Evolutionary conservation across 2,888 invertebrate genomes (phyloP).

Genomic region (Sthenelais limicola): DNA sequence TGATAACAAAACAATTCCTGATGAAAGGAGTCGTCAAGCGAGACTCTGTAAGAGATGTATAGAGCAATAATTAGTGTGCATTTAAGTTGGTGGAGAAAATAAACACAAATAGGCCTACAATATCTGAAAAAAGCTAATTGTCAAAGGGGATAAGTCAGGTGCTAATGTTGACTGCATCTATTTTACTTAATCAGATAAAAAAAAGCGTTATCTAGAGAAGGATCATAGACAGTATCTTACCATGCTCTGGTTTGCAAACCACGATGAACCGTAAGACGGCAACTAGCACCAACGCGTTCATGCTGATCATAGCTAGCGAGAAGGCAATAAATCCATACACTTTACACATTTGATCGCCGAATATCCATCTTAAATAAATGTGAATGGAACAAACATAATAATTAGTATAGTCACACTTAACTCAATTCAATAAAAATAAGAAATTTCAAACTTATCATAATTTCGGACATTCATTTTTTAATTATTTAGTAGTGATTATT

Average conservation of each 20-base stretch:
- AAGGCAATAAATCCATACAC: conserved; percentile 51
- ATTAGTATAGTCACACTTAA: background rate
- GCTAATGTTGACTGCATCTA: no score
- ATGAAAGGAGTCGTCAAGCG: background rate
- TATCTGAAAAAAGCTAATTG: no score
- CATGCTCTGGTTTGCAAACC: conserved; percentile 49
- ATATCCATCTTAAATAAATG: conserved; percentile 1
- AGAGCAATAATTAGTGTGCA: background rate
- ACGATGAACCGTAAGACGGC: conserved; percentile 53
- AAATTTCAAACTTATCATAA: background rate
- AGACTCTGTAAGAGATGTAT: background rate
- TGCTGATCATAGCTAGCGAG: conserved; percentile 49
- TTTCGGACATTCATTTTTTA: background rate
- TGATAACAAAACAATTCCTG: conserved; percentile 9
- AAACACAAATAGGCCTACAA: no score
- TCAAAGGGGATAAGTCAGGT: no score
- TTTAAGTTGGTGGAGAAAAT: background rate
- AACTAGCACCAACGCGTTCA: conserved; percentile 52
- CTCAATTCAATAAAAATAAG: background rate
- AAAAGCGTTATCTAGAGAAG: no score
- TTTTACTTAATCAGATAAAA: no score
- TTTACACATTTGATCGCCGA: conserved; percentile 43
- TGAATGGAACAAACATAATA: background rate
- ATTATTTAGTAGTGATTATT: no score
- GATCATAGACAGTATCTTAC: no score